Conservation (phyloP, 2,888 invertebrate species). For the Coelopa pilipes region DNA sequence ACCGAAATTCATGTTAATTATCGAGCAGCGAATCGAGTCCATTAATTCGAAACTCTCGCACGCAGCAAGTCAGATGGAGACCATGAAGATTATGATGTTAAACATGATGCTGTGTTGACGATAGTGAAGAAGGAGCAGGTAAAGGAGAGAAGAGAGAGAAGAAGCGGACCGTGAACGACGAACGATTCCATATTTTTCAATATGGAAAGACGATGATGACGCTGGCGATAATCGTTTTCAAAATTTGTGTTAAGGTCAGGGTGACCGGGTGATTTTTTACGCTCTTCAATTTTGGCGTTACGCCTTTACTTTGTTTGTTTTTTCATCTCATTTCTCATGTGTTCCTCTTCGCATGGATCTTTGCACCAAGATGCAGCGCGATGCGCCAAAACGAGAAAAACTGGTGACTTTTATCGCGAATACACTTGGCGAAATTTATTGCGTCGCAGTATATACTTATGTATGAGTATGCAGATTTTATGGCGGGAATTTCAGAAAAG, state of each 20-base stretch:
- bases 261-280: slow-evolving; percentile 40
- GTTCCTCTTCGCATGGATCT: background rate
- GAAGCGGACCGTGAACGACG: no score
- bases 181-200: no score
- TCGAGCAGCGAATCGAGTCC: no score
- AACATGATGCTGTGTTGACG: no score
- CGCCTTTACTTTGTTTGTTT: slow-evolving; percentile 1
- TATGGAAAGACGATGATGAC: background rate
- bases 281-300: background rate
- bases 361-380: slow-evolving; percentile 16
- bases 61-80: no score
- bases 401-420: slow-evolving; percentile 28
- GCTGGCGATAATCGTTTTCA: slow-evolving; percentile 3
- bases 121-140: no score
- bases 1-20: no score
- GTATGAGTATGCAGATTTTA: background rate
- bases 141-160: no score
- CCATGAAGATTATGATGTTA: no score
- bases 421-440: background rate
- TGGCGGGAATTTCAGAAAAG: background rate
- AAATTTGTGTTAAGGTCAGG: slow-evolving; percentile 47
- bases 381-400: slow-evolving; percentile 26
- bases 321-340: background rate
- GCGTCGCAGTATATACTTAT: background rate
- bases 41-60: no score